Evolutionary conservation across 2,888 invertebrate genomes (phyloP).

Genomic region (Ectemnius cavifrons): DNA sequence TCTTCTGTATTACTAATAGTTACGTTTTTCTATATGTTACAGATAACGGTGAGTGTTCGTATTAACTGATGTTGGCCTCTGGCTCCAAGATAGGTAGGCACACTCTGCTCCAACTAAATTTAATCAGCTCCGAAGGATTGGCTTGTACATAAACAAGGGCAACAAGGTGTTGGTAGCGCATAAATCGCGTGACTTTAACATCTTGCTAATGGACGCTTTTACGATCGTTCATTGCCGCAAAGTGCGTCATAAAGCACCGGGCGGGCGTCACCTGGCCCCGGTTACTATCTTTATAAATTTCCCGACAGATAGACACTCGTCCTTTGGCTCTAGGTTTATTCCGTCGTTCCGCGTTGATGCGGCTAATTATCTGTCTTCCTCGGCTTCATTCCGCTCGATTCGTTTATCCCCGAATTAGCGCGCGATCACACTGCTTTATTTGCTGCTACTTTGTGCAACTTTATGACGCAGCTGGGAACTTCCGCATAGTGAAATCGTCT

Average conservation of each 20-base stretch:
- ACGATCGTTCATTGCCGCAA: slow-evolving; percentile 57
- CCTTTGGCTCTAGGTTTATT: slow-evolving; percentile 34
- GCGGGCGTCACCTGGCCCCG: slow-evolving; percentile 38
- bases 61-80: not conserved
- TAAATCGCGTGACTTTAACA: slow-evolving; percentile 41
- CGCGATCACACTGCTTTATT: not conserved
- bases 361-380: slow-evolving; percentile 29
- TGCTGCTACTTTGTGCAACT: no score
- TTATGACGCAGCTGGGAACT: no score
- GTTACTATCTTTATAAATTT: slow-evolving; percentile 44
- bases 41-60: slow-evolving; percentile 53
- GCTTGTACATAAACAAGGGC: slow-evolving; percentile 29
- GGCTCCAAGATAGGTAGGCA: no score
- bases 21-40: slow-evolving; percentile 43
- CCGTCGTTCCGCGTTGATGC: slow-evolving; percentile 9
- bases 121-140: slow-evolving; percentile 22
- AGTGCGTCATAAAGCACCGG: slow-evolving; percentile 52
- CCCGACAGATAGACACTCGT: slow-evolving; percentile 13
- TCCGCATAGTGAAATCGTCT: no score
- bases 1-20: not conserved
- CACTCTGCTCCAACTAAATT: not conserved
- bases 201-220: slow-evolving; percentile 52
- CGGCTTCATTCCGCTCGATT: not conserved
- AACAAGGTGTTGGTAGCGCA: slow-evolving; percentile 37
- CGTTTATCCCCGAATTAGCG: not conserved